Evolutionary conservation across 2,113 vertebrate species (phyloP), one percentile per base, ranked within the genome.

Genomic region (Callorhinus ursinus): DNA sequence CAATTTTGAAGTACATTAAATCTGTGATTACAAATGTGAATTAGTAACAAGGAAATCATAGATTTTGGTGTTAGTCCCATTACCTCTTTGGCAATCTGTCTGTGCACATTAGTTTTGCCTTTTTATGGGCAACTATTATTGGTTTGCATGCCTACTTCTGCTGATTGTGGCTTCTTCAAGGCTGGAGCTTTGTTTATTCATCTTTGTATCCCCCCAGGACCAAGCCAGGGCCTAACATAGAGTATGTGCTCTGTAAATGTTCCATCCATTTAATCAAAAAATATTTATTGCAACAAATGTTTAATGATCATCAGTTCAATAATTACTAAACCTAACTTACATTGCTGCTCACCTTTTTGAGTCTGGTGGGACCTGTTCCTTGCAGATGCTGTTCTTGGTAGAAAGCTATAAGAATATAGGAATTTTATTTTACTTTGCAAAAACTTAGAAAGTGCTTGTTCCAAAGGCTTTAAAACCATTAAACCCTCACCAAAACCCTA

Each of bases 231-330:
- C 15, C 80, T 81, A 85, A 95, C 14, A 51, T 13, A 96, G 57
- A 94, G 21, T 39, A 76, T 69, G 46, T 90, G 36, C 31, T 93
- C 59, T 93, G 28, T 86, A 81, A 97, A 69, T 61, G 55, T 97
- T 89, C 36, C 39, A 85, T 51, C 3, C 46, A 67, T 91, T 90
- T 89, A 88, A 67, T 94, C 81, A 92, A 96, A 89, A 96, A 84
- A 86, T 90, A 61, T 76, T 94, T 91, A 83, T 55, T 97, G 81
- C 24, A 69, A 88, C 85, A 91, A 95, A 97, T 95, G 79, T 88
- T 93, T 95, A 96, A 89, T 74, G 89, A 96, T 94, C 42, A 72
- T 55, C 42, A 91, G 91, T 65, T 95, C 96, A 86, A 91, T 95
- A 89, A 65, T 84, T 33, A 69, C 36, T 89, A 71, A 90, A 81